Conservation (phyloP, 2,113 vertebrate species). For the Engraulis encrasicolus region DNA sequence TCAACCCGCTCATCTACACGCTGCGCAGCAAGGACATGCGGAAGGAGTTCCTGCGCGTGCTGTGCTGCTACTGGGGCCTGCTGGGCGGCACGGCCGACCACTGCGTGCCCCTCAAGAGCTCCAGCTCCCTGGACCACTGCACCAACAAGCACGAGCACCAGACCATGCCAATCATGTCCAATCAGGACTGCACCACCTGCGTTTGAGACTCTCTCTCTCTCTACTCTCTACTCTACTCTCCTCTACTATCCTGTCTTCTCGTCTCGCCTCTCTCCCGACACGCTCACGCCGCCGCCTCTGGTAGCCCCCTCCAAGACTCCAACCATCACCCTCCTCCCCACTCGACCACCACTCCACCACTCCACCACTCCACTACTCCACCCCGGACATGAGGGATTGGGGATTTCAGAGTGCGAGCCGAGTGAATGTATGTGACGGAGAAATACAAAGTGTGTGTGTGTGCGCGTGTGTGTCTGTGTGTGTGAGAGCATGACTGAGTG, state of each 20-base stretch:
- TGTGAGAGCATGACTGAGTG: not conserved
- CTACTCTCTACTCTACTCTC: no score
- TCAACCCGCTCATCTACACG: constrained; percentile 94
- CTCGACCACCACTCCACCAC: no score
- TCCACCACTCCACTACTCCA: no score
- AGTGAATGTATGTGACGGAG: constrained; percentile 22
- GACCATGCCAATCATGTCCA: constrained; percentile 79
- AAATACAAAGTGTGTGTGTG: not conserved
- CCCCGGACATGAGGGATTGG: not conserved
- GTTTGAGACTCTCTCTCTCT: constrained; percentile 74
- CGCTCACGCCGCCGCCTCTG: not conserved
- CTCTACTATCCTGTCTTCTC: no score
- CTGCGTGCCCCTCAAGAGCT: constrained; percentile 84
- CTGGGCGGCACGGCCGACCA: constrained; percentile 73
- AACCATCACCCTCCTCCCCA: no score
- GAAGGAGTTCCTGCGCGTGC: constrained; percentile 84
- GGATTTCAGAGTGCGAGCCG: constrained; percentile 1
- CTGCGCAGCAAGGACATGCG: constrained; percentile 93
- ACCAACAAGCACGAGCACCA: constrained; percentile 79
- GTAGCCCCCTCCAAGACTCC: no score
- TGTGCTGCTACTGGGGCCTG: constrained; percentile 81
- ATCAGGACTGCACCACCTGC: constrained; percentile 85
- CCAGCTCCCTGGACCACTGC: constrained; percentile 87
- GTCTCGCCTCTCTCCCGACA: no score
- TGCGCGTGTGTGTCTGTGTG: not conserved